Conservation (phyloP, 2,888 invertebrate species). For the Trypoxylon attenuatum region DNA sequence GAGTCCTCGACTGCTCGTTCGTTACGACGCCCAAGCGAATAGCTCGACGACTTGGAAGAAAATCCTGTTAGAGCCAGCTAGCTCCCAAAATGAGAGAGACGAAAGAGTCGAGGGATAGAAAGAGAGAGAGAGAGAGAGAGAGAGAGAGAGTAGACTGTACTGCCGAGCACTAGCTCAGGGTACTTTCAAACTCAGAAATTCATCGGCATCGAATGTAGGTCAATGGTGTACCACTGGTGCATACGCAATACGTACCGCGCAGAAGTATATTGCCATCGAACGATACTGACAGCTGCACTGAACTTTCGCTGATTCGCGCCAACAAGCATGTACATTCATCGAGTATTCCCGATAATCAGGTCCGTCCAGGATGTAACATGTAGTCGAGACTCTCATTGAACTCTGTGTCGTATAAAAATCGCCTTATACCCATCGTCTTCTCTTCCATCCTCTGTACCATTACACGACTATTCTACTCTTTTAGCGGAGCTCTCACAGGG, state of each 20-base stretch:
- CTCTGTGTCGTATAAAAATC: not conserved
- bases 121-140: no score
- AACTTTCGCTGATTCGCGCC: constrained; percentile 2
- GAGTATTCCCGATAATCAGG: not conserved
- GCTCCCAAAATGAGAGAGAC: no score
- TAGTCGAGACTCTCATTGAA: not conserved
- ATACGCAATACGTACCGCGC: constrained; percentile 41
- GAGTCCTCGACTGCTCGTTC: no score
- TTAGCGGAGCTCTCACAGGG: not conserved
- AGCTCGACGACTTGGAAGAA: no score
- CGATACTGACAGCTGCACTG: constrained; percentile 18
- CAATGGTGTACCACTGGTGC: constrained; percentile 29
- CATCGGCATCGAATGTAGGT: constrained; percentile 24
- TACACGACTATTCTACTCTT: not conserved
- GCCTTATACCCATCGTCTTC: not conserved
- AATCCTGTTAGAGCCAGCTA: no score
- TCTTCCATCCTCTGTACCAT: not conserved
- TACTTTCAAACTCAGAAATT: constrained; percentile 13
- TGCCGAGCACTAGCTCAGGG: no score
- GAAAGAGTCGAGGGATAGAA: no score
- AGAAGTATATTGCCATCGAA: constrained; percentile 37
- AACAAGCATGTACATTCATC: not conserved
- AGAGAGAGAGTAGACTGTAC: no score
- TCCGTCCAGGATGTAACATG: no score
- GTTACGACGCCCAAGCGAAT: no score